Percentiles rank a stretch among this genome's conserved stretches.
Evolutionary conservation across 1,140 invertebrate genomes (phyloP).

Genomic region (Copidosoma floridanum): DNA sequence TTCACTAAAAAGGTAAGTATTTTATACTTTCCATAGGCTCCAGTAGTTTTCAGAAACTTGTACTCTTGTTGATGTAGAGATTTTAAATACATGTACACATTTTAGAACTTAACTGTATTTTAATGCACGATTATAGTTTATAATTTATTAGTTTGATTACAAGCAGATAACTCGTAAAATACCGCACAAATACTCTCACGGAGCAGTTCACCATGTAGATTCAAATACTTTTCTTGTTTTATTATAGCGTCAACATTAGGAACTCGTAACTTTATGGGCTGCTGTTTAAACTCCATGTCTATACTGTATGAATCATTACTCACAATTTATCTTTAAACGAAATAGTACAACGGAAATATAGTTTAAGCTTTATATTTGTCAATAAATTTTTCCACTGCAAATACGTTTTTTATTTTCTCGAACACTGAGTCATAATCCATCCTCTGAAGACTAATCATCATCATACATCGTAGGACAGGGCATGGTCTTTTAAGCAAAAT

Average conservation of each 20-base stretch:
- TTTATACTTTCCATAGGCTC: slow-evolving; percentile 9
- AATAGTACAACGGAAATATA: too few relatives aligned
- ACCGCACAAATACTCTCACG: slow-evolving; percentile 29
- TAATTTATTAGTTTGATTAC: slow-evolving; percentile 36
- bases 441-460: too few relatives aligned
- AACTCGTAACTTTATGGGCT: slow-evolving; percentile 6
- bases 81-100: slow-evolving; percentile 30
- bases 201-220: slow-evolving; percentile 26
- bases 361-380: too few relatives aligned
- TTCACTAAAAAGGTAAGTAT: slow-evolving; percentile 6
- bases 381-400: too few relatives aligned
- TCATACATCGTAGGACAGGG: too few relatives aligned
- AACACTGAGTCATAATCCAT: too few relatives aligned
- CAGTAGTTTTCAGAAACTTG: slow-evolving; percentile 5
- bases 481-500: too few relatives aligned
- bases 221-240: neutral
- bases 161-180: slow-evolving; percentile 29
- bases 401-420: too few relatives aligned
- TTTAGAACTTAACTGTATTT: slow-evolving; percentile 39
- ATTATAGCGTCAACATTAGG: slow-evolving; percentile 4
- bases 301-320: too few relatives aligned
- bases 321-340: too few relatives aligned
- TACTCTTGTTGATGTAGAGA: slow-evolving; percentile 19
- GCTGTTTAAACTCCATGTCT: slow-evolving; percentile 28
- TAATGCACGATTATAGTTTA: slow-evolving; percentile 29